These are phyloP conservation scores for Tychaedon coryphoeus DNA, from an alignment of 2,113 vertebrate genomes.

Conservation along the genomic window DNA sequence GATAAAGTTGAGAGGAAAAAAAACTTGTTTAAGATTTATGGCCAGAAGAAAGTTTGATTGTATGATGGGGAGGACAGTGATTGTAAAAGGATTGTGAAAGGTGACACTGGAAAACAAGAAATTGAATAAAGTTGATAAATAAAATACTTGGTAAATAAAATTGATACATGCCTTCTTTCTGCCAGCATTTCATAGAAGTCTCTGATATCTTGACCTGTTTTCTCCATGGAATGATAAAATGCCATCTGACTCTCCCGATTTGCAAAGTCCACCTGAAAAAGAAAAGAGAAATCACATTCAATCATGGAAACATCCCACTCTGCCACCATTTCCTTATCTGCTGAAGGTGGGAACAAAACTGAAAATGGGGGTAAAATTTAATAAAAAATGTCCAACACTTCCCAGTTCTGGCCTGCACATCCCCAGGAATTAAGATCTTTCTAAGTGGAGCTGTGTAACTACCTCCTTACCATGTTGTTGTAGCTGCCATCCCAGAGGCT, in stretches of 20 bases:
- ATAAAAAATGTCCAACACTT: rapidly evolving
- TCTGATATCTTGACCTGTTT: constrained; percentile 95
- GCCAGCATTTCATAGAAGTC: constrained; percentile 95
- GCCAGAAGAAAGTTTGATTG: not conserved
- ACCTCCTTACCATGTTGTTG: not conserved
- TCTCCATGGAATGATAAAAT: constrained; percentile 98
- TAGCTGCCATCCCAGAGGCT: not conserved
- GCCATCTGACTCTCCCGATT: constrained; percentile 98
- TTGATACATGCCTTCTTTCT: constrained; percentile 85
- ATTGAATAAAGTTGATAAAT: not conserved
- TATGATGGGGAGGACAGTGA: not conserved
- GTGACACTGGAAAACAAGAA: not conserved
- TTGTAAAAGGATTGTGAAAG: not conserved
- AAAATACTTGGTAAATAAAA: not conserved
- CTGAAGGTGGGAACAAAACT: not conserved
- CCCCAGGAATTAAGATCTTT: not conserved
- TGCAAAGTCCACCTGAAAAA: constrained; percentile 93
- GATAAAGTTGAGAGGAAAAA: not conserved
- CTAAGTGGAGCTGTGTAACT: not conserved
- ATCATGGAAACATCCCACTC: not conserved
- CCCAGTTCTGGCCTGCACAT: not conserved
- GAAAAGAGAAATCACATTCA: not conserved
- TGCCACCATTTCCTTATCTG: not conserved
- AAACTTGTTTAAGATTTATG: not conserved
- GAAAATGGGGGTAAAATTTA: not conserved